Evolutionary conservation across 37 sponge, comb jelly and placozoan species (phyloP).

Genomic region (Geodia barretti): DNA sequence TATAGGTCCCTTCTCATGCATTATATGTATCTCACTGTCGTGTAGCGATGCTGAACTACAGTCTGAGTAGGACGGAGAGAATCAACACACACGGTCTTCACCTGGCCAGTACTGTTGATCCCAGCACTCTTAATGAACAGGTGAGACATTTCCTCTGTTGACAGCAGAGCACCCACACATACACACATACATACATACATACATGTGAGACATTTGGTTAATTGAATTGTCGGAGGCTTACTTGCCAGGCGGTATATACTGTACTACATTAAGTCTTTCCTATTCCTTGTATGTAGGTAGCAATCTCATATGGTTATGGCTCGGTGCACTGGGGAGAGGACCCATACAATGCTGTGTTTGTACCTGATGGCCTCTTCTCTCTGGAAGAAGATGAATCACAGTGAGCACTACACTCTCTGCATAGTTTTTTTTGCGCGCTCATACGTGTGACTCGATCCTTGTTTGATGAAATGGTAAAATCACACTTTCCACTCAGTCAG

Average conservation of each 20-base stretch:
- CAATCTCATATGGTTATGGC: constrained; percentile 48
- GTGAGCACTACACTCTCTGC: not conserved
- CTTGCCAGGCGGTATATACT: too few relatives aligned
- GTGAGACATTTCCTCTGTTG: too few relatives aligned
- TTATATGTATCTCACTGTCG: not conserved
- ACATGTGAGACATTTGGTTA: too few relatives aligned
- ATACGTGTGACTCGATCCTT: too few relatives aligned
- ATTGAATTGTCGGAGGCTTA: too few relatives aligned
- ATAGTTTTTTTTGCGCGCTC: not conserved
- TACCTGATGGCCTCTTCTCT: constrained; percentile 26
- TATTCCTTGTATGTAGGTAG: too few relatives aligned
- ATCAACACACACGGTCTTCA: constrained; percentile 50
- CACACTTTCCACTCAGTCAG: too few relatives aligned
- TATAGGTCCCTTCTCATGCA: too few relatives aligned
- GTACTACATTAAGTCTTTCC: too few relatives aligned
- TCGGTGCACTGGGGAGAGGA: constrained; percentile 30
- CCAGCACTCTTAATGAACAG: constrained; percentile 6
- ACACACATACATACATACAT: too few relatives aligned
- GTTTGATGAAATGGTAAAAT: too few relatives aligned
- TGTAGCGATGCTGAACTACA: constrained; percentile 15
- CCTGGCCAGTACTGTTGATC: constrained; percentile 19
- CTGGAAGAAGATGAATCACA: constrained; percentile 40
- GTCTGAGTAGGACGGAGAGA: constrained; percentile 34
- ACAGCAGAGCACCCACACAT: too few relatives aligned
- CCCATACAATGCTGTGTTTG: constrained; percentile 32